Evolutionary conservation across 2,797 vertebrate genomes (phyloP), one percentile per base, ranked within the genome.

Genomic region (Octomys mimax): DNA sequence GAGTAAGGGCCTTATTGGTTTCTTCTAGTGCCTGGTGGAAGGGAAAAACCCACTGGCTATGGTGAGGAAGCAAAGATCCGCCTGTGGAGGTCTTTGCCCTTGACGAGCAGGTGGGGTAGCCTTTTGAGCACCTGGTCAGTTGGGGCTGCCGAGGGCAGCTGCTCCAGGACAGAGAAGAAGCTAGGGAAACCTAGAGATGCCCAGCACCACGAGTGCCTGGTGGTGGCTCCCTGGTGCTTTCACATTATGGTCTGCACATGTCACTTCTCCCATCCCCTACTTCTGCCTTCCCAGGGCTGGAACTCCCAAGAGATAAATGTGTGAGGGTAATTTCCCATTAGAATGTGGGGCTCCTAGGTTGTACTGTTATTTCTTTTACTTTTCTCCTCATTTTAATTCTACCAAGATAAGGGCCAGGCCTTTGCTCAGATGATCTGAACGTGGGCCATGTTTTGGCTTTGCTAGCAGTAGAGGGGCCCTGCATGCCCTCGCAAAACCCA

Each of bases 201-300:
- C 46, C 59, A 26, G 61, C 16, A 52, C 42, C 77, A 49, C 46
- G 26, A 2, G 11, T 13, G 6, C 33, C 3, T 2, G 1, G 59
- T 0, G 1, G 39, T 42, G 42, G 42, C 62, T 31, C 46, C 82
- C 82, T 49, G 36, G 22, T 28, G 12, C 70, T 22, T 86, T 70
- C 11, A 0, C 31, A 42, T 1, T 26, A 4, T 85, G 22, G 52
- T n/a, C n/a, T 14, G 64, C 8, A 5, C 42, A 61, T 70, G 24
- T 89, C 66, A 12, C 79, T 19, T 7, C 57, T 71, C 62, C 84
- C 19, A 70, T 42, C 33, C 54, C n/a, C 19, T 39, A 19, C 42
- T 11, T 79, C 68, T 36, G 68, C 39, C 31, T 33, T 95, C 94
- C 93, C 81, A 97, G 96, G 89, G 83, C 94, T 97, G 97, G 97